A percentile compares a stretch with the other conserved stretches of the same genome.
These are phyloP conservation scores for Pangasianodon hypophthalmus DNA, from an alignment of 2,113 vertebrate genomes.

Conservation along the genomic window DNA sequence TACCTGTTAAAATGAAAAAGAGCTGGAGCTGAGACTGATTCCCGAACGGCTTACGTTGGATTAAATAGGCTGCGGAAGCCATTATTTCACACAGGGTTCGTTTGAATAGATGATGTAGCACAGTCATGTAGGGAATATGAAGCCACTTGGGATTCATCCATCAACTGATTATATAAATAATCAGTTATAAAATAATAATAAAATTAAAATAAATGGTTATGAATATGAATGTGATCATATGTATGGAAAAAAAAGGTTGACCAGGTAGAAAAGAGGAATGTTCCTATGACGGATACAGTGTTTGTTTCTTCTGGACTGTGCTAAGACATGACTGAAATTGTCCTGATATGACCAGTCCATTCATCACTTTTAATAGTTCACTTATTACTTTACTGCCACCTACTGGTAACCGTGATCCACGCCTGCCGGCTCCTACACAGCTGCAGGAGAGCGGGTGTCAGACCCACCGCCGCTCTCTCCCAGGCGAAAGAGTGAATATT, in stretches of 20 bases:
- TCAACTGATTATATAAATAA: not conserved
- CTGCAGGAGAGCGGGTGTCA: slow-evolving; percentile 21
- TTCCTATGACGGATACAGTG: not conserved
- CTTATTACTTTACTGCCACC: slow-evolving; percentile 54
- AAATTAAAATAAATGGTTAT: not conserved
- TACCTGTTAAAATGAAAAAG: not conserved
- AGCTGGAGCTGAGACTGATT: not conserved
- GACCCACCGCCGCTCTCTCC: slow-evolving; percentile 32
- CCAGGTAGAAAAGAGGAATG: not conserved
- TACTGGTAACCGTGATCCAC: slow-evolving; percentile 42
- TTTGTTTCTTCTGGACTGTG: slow-evolving; percentile 3
- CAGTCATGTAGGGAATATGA: not conserved
- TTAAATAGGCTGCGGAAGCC: not conserved
- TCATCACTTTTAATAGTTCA: not conserved
- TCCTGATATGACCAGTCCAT: slow-evolving; percentile 32
- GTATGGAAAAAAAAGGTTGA: not conserved
- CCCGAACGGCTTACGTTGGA: not conserved
- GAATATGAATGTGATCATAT: not conserved
- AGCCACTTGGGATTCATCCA: not conserved
- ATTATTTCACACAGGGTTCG: not conserved
- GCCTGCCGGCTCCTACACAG: not conserved
- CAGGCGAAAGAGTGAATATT: slow-evolving; percentile 37
- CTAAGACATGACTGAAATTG: slow-evolving; percentile 34
- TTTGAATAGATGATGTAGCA: not conserved
- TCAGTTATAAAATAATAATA: too few relatives aligned